These are phyloP conservation scores for Lutjanus argentimaculatus DNA, from an alignment of 2,797 vertebrate species.

Conservation along the genomic window DNA sequence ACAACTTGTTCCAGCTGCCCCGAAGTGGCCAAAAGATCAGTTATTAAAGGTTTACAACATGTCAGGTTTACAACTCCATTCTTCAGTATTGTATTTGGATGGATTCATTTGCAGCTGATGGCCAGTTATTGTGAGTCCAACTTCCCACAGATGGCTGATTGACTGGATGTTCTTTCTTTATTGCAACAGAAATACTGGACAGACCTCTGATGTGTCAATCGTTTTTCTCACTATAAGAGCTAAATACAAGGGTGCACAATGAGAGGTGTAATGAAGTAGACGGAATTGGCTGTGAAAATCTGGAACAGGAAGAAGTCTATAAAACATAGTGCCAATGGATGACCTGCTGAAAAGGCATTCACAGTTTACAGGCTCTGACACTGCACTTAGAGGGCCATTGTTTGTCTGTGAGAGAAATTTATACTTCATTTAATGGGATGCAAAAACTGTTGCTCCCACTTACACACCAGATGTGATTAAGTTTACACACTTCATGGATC, in stretches of 20 bases:
- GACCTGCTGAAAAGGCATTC: conserved; percentile 78
- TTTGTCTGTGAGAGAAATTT: conserved; percentile 72
- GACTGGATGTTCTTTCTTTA: not conserved
- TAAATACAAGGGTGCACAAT: conserved; percentile 42
- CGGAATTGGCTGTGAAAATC: conserved; percentile 72
- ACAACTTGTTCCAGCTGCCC: conserved; percentile 18
- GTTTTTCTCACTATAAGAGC: conserved; percentile 21
- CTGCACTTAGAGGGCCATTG: conserved; percentile 64
- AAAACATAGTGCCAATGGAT: conserved; percentile 73
- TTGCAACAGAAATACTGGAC: conserved; percentile 21
- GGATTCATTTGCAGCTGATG: conserved; percentile 5
- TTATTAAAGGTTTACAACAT: conserved; percentile 1
- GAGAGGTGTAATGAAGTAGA: conserved; percentile 60
- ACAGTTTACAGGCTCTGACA: conserved; percentile 71
- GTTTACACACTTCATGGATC: conserved; percentile 35
- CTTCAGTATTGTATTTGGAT: conserved; percentile 11
- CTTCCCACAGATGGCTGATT: not conserved
- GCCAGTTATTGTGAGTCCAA: not conserved
- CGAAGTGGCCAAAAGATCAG: conserved; percentile 8
- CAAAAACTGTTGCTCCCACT: conserved; percentile 42
- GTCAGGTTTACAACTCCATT: not conserved
- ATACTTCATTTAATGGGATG: conserved; percentile 55
- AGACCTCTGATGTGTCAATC: conserved; percentile 10
- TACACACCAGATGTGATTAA: conserved; percentile 65
- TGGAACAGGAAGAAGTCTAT: conserved; percentile 73